phyloP scores from a whole-genome alignment of 2,113 vertebrate species.

The Xenopus borealis region DNA sequence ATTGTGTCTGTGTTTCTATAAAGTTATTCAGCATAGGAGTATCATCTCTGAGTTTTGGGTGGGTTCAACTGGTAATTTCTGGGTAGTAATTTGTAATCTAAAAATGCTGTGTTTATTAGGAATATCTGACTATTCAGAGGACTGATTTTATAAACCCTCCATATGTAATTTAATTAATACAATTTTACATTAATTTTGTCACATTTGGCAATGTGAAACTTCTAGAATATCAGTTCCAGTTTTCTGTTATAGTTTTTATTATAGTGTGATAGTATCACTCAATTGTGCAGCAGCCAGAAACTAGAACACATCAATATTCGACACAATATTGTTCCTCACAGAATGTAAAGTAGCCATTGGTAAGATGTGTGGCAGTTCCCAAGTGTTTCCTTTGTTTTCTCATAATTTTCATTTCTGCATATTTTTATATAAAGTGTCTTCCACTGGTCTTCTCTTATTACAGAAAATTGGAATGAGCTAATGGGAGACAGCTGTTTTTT shows the following conservation, averaged over 20 bases:
- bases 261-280: not conserved
- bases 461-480: conserved; percentile 55
- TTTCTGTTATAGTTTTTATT: not conserved
- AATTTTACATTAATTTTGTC: not conserved
- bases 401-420: not conserved
- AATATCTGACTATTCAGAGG: not conserved
- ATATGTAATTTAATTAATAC: not conserved
- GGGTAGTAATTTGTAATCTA: no score
- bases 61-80: no score
- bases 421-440: not conserved
- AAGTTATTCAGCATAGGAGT: no score
- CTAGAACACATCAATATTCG: not conserved
- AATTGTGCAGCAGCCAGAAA: not conserved
- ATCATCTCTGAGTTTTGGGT: no score
- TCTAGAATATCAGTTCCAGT: not conserved
- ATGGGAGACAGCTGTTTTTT: conserved; percentile 73
- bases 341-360: not conserved
- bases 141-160: not conserved
- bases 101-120: no score
- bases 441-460: conserved; percentile 49
- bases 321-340: not conserved
- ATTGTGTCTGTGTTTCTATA: no score
- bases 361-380: not conserved
- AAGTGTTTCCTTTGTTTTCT: not conserved
- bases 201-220: not conserved